Evolutionary conservation across 2,888 invertebrate species (phyloP), one percentile per base, ranked within the genome.

Genomic region (Euspilapteryx auroguttella): DNA sequence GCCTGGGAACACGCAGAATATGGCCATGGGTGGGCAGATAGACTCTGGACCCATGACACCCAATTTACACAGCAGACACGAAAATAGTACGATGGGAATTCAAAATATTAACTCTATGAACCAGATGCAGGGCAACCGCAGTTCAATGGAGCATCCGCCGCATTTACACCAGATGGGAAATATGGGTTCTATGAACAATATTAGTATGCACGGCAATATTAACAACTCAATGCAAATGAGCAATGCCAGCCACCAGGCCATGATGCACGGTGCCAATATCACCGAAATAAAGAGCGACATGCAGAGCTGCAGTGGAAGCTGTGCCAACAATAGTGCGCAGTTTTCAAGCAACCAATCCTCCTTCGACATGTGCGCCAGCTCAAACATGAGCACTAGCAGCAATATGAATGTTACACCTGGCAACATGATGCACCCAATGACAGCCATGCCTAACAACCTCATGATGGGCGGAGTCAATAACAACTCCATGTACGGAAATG

Each of bases 201-300:
- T 73, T 49, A 63, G 65, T 30, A 64, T 75, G 55, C 68, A 68
- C 37, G 57, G 47, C 33, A 69, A 61, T 37, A 34, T 64, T 9
- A 64, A 56, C 28, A 66, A 45, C 15, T 21, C 27, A 3, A 28
- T 28, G 28, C 29, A 25, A 10, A 29, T 29, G 10, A 17, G 14
- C 13, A 29, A 29, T 13, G 8, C 21, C 3, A 9, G 12, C 14
- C 25, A 29, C 21, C 29, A 25, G 21, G 17, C 29, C 9, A 25
- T 75, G 37, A 63, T 75, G 62, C 75, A 75, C 35, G 56, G 50
- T 32, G 61, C 65, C 4, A 73, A 64, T 37, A 76, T 73, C 37
- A 64, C 73, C 4, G 76, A 76, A 34, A 76, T 75, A 14, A 75
- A 75, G 47, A 73, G 63, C 41, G 75, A 75, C 39, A 68, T 73